Percentiles rank a stretch among this genome's conserved stretches.
These are phyloP conservation scores for Columba guinea DNA, from an alignment of 2,797 vertebrate species.

Conservation along the genomic window DNA sequence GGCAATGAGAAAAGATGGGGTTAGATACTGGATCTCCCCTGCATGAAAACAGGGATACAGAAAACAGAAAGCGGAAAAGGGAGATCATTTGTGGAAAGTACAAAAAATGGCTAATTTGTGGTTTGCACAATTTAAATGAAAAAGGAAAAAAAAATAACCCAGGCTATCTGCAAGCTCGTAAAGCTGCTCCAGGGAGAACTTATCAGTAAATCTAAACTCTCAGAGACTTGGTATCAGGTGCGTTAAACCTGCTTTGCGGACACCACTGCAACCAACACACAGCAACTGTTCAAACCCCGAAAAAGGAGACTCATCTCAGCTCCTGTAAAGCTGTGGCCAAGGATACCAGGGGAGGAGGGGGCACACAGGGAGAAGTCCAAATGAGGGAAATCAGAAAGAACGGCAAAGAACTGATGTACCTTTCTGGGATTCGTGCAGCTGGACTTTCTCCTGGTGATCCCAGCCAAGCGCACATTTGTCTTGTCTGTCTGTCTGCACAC, in stretches of 20 bases:
- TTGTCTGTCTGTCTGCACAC: constrained; percentile 94
- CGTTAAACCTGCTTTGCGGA: background rate
- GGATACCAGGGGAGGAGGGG: background rate
- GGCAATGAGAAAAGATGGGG: background rate
- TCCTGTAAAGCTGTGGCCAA: background rate
- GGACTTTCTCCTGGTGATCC: constrained; percentile 97
- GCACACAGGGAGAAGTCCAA: background rate
- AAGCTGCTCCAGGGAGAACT: background rate
- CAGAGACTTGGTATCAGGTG: background rate
- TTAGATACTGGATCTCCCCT: background rate
- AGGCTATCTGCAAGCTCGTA: background rate
- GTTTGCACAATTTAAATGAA: background rate
- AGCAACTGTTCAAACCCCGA: background rate
- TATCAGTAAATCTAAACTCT: background rate
- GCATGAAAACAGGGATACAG: background rate
- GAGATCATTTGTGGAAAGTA: background rate
- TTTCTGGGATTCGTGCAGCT: constrained; percentile 97
- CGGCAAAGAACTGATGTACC: constrained; percentile 72
- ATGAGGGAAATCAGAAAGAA: background rate
- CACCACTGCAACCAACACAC: background rate
- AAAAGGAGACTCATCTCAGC: background rate
- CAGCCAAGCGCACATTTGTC: constrained; percentile 96
- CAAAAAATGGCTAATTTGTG: background rate
- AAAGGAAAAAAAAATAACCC: background rate
- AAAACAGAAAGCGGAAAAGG: background rate